Percentiles rank a stretch among this genome's conserved stretches.
Conservation (phyloP, 2,888 invertebrate genomes). For the Lithosia quadra region DNA sequence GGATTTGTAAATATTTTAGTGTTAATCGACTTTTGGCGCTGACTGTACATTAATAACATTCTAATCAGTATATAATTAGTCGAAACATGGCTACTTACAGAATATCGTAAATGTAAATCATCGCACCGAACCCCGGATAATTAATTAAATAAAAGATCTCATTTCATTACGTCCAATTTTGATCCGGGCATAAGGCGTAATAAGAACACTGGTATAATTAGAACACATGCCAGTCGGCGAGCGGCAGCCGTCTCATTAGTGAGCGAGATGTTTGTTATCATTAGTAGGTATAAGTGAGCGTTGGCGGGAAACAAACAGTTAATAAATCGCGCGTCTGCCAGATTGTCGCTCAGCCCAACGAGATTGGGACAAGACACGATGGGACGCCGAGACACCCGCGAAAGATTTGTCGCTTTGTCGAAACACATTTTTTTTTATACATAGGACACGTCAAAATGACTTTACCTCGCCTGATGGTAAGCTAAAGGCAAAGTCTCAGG, state of each 20-base stretch:
- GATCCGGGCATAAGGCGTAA: not conserved
- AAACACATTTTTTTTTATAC: not conserved
- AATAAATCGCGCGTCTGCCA: conserved; percentile 12
- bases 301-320: conserved; percentile 6
- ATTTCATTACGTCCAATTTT: not conserved
- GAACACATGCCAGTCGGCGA: not conserved
- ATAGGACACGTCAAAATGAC: no score
- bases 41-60: no score
- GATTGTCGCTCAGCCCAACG: conserved; percentile 3
- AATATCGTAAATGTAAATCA: not conserved
- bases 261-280: conserved; percentile 12
- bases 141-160: not conserved
- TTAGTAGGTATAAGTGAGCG: conserved; percentile 16
- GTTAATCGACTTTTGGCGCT: no score
- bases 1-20: no score
- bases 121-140: not conserved
- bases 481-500: no score
- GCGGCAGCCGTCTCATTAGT: conserved; percentile 12
- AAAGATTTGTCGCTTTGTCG: not conserved
- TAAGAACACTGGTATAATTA: conserved; percentile 9
- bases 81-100: no score
- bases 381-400: not conserved
- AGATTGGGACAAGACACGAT: not conserved
- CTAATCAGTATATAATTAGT: no score
- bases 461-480: no score